These are phyloP conservation scores for Epinotia brunnichana DNA, from an alignment of 2,888 invertebrate species.

Conservation along the genomic window DNA sequence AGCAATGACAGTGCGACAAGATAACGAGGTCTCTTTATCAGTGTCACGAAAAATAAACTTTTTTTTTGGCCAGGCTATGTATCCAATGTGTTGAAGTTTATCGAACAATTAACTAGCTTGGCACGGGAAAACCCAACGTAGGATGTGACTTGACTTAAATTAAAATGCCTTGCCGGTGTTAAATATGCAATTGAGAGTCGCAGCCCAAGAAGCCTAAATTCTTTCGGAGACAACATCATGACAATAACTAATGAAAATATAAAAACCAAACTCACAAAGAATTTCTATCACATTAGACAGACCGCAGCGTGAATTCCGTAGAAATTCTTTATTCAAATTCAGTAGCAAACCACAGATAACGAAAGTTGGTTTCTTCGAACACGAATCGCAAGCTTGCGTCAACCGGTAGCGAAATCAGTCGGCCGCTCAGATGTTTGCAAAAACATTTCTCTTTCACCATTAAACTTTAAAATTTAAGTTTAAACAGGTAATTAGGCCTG, in stretches of 20 bases:
- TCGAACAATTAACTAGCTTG: too few species aligned
- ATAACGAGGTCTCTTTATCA: too few species aligned
- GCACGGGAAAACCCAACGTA: too few species aligned
- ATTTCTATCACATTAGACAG: neutral
- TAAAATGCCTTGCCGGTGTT: too few species aligned
- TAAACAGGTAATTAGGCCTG: conserved; percentile 78
- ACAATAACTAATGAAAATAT: neutral
- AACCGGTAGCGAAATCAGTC: conserved; percentile 62
- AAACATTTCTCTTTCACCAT: conserved; percentile 59
- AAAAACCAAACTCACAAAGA: conserved; percentile 13
- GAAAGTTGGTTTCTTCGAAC: conserved; percentile 17
- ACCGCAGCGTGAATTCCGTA: conserved; percentile 19
- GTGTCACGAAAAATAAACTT: too few species aligned
- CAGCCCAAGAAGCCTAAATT: neutral
- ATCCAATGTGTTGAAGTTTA: too few species aligned
- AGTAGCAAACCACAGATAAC: conserved; percentile 21
- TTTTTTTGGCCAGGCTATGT: too few species aligned
- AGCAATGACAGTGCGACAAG: too few species aligned
- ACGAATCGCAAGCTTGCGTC: conserved; percentile 18
- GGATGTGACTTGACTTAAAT: too few species aligned
- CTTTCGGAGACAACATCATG: conserved; percentile 3
- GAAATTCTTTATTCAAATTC: conserved; percentile 24
- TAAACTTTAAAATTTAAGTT: conserved; percentile 58
- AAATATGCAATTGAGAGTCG: neutral
- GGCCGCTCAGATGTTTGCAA: conserved; percentile 62